Conservation (phyloP, 2,797 vertebrate genomes). For the Prionace glauca region DNA sequence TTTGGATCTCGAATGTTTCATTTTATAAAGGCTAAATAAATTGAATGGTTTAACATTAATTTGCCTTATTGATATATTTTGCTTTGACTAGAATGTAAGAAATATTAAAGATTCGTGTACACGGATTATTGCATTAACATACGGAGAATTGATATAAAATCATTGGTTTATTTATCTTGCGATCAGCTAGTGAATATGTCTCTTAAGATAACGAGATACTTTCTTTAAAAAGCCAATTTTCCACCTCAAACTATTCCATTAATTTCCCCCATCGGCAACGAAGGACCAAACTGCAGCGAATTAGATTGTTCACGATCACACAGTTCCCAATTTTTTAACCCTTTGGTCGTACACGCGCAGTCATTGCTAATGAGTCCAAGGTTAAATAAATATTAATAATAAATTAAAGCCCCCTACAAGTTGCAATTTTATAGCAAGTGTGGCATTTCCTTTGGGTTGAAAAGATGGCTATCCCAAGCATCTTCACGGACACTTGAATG, state of each 20-base stretch:
- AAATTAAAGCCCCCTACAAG: neutral
- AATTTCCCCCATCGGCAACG: neutral
- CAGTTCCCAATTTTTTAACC: neutral
- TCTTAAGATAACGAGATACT: too few relatives aligned
- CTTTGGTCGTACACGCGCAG: neutral
- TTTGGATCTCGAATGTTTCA: neutral
- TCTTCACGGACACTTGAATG: neutral
- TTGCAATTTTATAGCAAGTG: neutral
- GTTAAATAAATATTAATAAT: neutral
- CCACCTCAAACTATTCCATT: neutral
- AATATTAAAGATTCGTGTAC: neutral
- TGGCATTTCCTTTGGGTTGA: neutral
- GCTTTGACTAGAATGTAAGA: neutral
- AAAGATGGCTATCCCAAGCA: neutral
- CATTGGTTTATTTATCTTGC: neutral
- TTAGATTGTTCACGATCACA: neutral
- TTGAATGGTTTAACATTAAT: neutral
- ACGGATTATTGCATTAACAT: neutral
- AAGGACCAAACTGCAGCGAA: neutral
- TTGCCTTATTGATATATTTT: neutral
- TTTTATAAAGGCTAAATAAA: neutral
- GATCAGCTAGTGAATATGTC: too few relatives aligned
- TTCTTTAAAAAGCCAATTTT: neutral
- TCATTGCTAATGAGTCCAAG: neutral
- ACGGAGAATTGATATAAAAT: neutral